Percentiles rank a stretch among this genome's conserved stretches.
phyloP scores from a whole-genome alignment of 2,113 vertebrate genomes.

The Typhlomys cinereus region DNA sequence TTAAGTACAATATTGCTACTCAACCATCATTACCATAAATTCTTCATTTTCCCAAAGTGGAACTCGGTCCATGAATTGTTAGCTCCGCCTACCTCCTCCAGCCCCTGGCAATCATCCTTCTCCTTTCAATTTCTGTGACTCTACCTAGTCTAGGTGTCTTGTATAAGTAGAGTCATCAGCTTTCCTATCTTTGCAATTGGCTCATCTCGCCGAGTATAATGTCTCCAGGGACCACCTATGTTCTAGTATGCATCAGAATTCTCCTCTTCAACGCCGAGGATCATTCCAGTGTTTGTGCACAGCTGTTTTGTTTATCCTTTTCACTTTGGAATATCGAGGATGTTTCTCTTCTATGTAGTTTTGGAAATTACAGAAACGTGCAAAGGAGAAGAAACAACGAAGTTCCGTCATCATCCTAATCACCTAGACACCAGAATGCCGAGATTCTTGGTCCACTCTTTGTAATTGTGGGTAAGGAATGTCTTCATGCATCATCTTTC shows the following conservation, averaged over 20 bases:
- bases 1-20: not conserved
- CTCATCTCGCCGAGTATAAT: not conserved
- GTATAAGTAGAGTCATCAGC: not conserved
- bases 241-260: not conserved
- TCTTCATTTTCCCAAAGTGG: not conserved
- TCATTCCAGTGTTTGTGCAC: not conserved
- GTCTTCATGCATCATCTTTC: not conserved
- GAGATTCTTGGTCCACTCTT: not conserved
- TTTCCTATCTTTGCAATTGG: not conserved
- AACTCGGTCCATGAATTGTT: not conserved
- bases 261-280: not conserved
- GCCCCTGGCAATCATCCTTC: not conserved
- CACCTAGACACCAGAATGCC: not conserved
- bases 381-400: not conserved
- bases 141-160: not conserved
- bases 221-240: not conserved
- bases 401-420: not conserved
- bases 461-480: not conserved
- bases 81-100: not conserved
- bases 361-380: slow-evolving; percentile 1
- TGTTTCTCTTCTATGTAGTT: not conserved
- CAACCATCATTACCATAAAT: not conserved
- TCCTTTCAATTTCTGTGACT: not conserved
- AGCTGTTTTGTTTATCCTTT: not conserved
- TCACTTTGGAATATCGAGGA: not conserved